Evolutionary conservation across 2,113 vertebrate species (phyloP).

Genomic region (Scomber scombrus): DNA sequence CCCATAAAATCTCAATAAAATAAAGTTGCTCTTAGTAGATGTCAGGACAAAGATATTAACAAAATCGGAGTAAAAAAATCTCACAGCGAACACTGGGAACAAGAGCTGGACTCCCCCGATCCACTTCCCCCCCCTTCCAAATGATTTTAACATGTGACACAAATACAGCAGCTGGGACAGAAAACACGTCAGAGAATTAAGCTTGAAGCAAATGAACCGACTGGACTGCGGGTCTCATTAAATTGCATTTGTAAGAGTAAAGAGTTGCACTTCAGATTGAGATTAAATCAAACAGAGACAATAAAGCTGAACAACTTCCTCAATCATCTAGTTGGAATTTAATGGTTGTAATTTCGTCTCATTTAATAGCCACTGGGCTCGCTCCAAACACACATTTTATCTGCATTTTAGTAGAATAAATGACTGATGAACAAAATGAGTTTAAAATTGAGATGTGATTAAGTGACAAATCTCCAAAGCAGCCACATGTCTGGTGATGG

Average conservation of each 20-base stretch:
- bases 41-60: constrained; percentile 78
- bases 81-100: constrained; percentile 82
- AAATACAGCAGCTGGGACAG: constrained; percentile 75
- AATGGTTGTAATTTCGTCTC: constrained; percentile 5
- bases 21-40: constrained; percentile 80
- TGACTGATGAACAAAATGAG: neutral
- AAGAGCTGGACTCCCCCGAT: constrained; percentile 49
- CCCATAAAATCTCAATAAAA: constrained; percentile 84
- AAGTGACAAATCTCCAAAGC: constrained; percentile 14
- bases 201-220: constrained; percentile 26
- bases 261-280: neutral
- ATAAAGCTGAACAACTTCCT: constrained; percentile 31
- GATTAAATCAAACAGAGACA: constrained; percentile 13
- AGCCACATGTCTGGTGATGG: constrained; percentile 19
- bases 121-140: constrained; percentile 28
- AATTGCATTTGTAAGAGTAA: constrained; percentile 12
- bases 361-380: constrained; percentile 22
- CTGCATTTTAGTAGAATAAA: constrained; percentile 27
- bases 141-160: constrained; percentile 52
- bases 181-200: constrained; percentile 36
- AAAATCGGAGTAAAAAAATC: constrained; percentile 71
- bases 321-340: constrained; percentile 10
- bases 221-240: constrained; percentile 21
- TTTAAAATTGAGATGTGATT: constrained; percentile 9
- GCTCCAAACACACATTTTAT: constrained; percentile 18